Conservation (phyloP, 2,888 invertebrate species). For the Sepiola atlantica region DNA sequence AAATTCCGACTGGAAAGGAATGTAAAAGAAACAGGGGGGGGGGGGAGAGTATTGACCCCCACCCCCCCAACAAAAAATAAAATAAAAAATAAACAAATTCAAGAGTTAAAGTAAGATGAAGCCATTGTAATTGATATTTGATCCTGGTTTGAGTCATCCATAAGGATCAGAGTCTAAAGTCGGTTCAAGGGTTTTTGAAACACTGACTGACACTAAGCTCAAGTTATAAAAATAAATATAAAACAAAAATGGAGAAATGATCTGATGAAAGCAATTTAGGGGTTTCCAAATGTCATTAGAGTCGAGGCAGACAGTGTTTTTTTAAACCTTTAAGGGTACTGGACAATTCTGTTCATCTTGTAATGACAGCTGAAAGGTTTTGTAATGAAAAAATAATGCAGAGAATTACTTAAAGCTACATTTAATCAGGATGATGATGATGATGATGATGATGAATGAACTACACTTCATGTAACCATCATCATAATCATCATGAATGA, state of each 20-base stretch:
- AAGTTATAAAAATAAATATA: neutral
- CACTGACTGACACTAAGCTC: neutral
- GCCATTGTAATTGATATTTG: neutral
- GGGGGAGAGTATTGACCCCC: neutral
- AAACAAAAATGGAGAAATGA: neutral
- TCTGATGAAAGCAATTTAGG: too few species aligned
- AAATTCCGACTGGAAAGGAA: neutral
- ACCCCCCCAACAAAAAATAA: too few species aligned
- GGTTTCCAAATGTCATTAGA: neutral
- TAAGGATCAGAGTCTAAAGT: neutral
- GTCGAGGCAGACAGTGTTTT: too few species aligned
- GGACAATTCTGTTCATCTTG: neutral
- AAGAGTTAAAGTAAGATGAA: neutral
- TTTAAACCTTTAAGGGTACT: neutral
- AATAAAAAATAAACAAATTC: too few species aligned
- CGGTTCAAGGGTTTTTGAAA: neutral
- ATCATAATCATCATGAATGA: too few species aligned
- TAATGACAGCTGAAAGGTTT: neutral
- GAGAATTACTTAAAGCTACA: too few species aligned
- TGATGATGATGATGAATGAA: too few species aligned
- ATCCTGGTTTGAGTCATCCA: neutral
- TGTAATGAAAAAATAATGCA: neutral
- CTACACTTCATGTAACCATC: too few species aligned
- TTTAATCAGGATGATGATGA: too few species aligned
- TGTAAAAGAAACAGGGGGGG: fast-evolving